phyloP scores from a whole-genome alignment of 2,888 invertebrate species.

The Odontocerum albicorne region DNA sequence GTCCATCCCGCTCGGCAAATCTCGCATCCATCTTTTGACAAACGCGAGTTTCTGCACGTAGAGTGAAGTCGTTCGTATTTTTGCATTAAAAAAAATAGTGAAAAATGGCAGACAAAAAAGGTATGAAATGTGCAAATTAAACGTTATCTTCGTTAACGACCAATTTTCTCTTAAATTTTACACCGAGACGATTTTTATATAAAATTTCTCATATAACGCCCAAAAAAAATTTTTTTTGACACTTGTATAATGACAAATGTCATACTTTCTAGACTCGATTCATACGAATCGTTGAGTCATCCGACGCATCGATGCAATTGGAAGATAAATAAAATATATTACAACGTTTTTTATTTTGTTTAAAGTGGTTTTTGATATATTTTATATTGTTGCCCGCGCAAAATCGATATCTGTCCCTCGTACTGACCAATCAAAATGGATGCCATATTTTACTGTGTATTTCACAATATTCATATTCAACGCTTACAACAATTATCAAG shows the following conservation, averaged over 20 bases:
- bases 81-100: slow-evolving; percentile 19
- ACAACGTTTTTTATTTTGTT: no score
- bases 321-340: not conserved
- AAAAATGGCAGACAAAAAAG: slow-evolving; percentile 61
- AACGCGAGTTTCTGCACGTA: slow-evolving; percentile 24
- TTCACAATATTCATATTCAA: slow-evolving; percentile 27
- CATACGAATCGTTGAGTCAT: not conserved
- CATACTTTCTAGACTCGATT: slow-evolving; percentile 6
- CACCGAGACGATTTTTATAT: no score
- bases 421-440: slow-evolving; percentile 26
- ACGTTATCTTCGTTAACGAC: slow-evolving; percentile 1
- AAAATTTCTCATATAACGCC: no score
- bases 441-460: slow-evolving; percentile 20
- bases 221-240: slow-evolving; percentile 29
- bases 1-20: no score
- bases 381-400: slow-evolving; percentile 25
- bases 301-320: not conserved
- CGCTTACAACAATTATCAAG: no score
- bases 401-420: slow-evolving; percentile 26
- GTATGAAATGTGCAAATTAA: slow-evolving; percentile 43
- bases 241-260: slow-evolving; percentile 24
- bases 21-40: slow-evolving; percentile 28
- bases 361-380: not conserved
- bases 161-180: slow-evolving; percentile 2
- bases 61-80: slow-evolving; percentile 23